phyloP scores from a whole-genome alignment of 2,797 vertebrate species.

The Lacerta bilineata region DNA sequence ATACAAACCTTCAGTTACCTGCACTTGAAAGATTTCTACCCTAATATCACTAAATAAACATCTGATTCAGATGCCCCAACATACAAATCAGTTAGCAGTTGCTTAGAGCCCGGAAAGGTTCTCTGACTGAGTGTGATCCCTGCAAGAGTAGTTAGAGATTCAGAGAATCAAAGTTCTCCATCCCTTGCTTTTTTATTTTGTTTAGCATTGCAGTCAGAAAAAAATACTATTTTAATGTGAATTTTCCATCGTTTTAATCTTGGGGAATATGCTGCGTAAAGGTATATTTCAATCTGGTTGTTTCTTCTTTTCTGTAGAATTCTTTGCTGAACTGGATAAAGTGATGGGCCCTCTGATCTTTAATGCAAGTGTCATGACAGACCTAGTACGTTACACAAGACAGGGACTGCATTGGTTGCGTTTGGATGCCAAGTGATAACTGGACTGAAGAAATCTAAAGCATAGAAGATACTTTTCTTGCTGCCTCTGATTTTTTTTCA shows the following conservation, averaged over 20 bases:
- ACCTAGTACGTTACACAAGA: slow-evolving; percentile 96
- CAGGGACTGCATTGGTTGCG: slow-evolving; percentile 98
- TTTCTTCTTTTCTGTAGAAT: slow-evolving; percentile 84
- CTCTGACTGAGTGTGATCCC: no score
- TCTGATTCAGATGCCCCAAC: no score
- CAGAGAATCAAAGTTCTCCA: no score
- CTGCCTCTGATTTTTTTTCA: slow-evolving; percentile 91
- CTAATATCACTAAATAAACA: no score
- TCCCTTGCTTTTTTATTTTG: background rate
- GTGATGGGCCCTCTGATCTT: slow-evolving; percentile 96
- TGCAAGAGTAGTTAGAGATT: no score
- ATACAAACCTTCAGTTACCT: no score
- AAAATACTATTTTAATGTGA: background rate
- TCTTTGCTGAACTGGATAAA: slow-evolving; percentile 98
- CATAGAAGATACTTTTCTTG: slow-evolving; percentile 74
- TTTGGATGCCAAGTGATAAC: slow-evolving; percentile 91
- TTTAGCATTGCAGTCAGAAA: background rate
- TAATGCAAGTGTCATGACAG: slow-evolving; percentile 98
- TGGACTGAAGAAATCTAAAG: slow-evolving; percentile 74
- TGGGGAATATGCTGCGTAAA: background rate
- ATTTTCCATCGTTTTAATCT: background rate
- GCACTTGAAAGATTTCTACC: no score
- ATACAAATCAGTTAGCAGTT: no score
- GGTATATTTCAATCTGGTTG: slow-evolving; percentile 53
- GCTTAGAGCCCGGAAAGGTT: no score